A percentile compares a stretch with the other conserved stretches of the same genome.
Evolutionary conservation across 2,888 invertebrate genomes (phyloP).

Genomic region (Pristionchus mayeri): DNA sequence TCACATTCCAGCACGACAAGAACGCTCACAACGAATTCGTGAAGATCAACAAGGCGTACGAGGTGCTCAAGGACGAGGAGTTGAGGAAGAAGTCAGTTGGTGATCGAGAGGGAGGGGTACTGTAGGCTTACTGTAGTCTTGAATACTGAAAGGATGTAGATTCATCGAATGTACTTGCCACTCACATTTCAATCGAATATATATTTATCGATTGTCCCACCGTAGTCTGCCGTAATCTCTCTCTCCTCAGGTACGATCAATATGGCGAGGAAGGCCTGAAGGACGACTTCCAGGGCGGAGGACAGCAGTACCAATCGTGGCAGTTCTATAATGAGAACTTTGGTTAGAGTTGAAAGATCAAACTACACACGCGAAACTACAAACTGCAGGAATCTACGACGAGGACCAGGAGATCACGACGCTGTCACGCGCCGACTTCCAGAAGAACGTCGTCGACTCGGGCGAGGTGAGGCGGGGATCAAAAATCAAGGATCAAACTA

Average conservation of each 20-base stretch:
- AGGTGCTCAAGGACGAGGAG: slow-evolving; percentile 88
- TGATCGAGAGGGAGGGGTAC: background rate
- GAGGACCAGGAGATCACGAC: slow-evolving; percentile 88
- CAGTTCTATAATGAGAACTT: slow-evolving; percentile 87
- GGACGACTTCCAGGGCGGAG: slow-evolving; percentile 79
- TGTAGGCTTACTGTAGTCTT: background rate
- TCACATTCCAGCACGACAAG: slow-evolving; percentile 82
- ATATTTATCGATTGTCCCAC: background rate
- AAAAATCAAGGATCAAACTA: slow-evolving; percentile 20
- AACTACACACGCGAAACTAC: too few relatives aligned
- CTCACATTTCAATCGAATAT: background rate
- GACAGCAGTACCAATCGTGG: slow-evolving; percentile 86
- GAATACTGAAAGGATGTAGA: background rate
- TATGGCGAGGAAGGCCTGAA: slow-evolving; percentile 85
- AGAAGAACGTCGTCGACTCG: slow-evolving; percentile 80
- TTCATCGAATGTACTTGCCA: background rate
- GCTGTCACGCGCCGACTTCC: slow-evolving; percentile 84
- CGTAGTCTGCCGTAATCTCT: background rate
- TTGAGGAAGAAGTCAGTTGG: slow-evolving; percentile 83
- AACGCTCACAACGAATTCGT: slow-evolving; percentile 86
- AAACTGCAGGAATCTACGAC: slow-evolving; percentile 83
- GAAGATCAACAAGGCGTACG: slow-evolving; percentile 88
- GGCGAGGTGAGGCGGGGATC: slow-evolving; percentile 49
- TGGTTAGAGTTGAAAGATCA: slow-evolving; percentile 79
- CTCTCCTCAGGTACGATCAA: slow-evolving; percentile 79